Base-by-base conservation (phyloP, 2,113 vertebrate genomes). In the Strix aluco region DNA sequence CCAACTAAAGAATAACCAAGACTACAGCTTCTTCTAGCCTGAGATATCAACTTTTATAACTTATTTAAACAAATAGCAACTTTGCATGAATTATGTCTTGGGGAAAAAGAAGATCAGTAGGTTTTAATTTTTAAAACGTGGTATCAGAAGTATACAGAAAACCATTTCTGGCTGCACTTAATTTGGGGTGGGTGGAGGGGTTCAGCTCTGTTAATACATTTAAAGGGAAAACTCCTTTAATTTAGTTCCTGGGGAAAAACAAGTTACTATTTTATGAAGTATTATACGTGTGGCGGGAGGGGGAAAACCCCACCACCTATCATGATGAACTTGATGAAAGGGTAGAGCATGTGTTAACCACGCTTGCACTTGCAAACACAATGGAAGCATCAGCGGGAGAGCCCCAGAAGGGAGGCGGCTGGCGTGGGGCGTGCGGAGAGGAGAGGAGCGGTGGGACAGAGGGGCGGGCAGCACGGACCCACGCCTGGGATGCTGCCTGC, bases 11-110 rank as follows among this genome's bases (percentile, higher is more conserved):
- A 97, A 90, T 90, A 98, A 96, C 98, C 96, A 83, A 98, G 98
- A 98, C 98, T 98, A 98, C 97, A 98, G 98, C 98, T 98, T 97
- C 98, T 98, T 97, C 97, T 96, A 96, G 97, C 98, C 97, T 98
- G 97, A 98, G 96, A 94, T 98, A 97, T 93, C 96, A 98, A 98
- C 97, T 97, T 97, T 98, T 97, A 84, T 98, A 97, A 97, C 97
- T 98, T 97, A 97, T 78, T 97, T 98, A 97, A 98, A 97, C 97
- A 96, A 97, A 97, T 98, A 98, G 97, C 96, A 97, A 97, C 93
- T 97, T 95, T 99, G 98, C 98, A 98, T 98, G 98, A 98, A 97
- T 96, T 97, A 95, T 19, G 26, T 97, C 95, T 97, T 90, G 96
- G 96, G 81, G 21, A 21, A 26, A 67, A 94, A 92, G 73, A 81